phyloP scores from a whole-genome alignment of 2,888 invertebrate species.

The Eupithecia inturbata region DNA sequence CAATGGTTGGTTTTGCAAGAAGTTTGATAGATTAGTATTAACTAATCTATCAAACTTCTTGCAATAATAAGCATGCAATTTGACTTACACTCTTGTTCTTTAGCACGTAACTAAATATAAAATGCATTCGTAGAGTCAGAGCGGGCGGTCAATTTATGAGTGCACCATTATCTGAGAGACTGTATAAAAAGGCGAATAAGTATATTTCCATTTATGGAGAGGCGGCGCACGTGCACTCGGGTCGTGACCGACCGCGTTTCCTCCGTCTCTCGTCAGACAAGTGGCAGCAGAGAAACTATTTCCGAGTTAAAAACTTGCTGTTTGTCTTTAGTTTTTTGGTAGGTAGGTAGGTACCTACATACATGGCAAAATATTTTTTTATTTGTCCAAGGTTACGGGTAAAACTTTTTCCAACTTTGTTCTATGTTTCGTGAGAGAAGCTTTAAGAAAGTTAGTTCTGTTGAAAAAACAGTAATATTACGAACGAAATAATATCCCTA shows the following conservation, averaged over 20 bases:
- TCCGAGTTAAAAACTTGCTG: neutral
- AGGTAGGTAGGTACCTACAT: too few species aligned
- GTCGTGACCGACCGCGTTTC: constrained; percentile 47
- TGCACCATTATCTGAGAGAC: constrained; percentile 38
- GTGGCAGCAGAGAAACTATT: constrained; percentile 16
- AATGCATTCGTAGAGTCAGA: constrained; percentile 4
- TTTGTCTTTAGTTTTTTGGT: neutral
- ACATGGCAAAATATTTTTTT: too few species aligned
- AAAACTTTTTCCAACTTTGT: neutral
- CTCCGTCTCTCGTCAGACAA: constrained; percentile 23
- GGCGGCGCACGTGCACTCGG: constrained; percentile 40
- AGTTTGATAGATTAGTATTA: too few species aligned
- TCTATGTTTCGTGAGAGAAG: neutral
- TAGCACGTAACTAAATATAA: neutral
- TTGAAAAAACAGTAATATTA: neutral
- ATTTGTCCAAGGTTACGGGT: too few species aligned
- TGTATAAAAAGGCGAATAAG: constrained; percentile 41
- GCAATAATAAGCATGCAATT: neutral
- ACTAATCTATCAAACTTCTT: neutral
- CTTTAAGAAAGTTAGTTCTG: neutral
- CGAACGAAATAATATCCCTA: too few species aligned
- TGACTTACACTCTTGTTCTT: neutral
- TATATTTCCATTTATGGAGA: constrained; percentile 40
- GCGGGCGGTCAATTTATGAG: constrained; percentile 36
- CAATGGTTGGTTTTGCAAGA: too few species aligned